Evolutionary conservation across 1,140 invertebrate genomes (phyloP), one percentile per base, ranked within the genome.

Genomic region (Bombus superbus): DNA sequence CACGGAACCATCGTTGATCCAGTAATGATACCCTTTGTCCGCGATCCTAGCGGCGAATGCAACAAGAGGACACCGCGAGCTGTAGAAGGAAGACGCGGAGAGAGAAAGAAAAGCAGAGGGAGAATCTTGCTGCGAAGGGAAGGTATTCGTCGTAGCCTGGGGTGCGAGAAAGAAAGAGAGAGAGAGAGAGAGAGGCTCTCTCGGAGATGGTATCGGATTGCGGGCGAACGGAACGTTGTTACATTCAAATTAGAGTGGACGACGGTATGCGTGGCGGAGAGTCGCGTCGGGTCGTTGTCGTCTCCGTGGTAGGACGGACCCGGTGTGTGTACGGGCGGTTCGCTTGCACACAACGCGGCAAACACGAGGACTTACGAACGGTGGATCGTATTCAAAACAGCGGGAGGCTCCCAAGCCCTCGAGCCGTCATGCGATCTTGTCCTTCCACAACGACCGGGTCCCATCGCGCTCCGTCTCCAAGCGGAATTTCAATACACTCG

Each of bases 191-290:
- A 25, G 38, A 75, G 64, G 10, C 28, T n/a, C 59, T 9, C 47
- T 85, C 76, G 89, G 91, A 95, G 95, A 95, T 95, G 92, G 91
- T 95, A 95, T 95, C 94, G 91, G 90, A 92, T 93, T 91, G 94
- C 92, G 94, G 89, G 92, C 92, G 90, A 95, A 95, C 94, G 93
- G 92, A 95, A 95, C 94, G 94, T 95, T 95, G 94, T 95, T 95
- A 95, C 94, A 95, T 95, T 95, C 95, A 95, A 95, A 95, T 95
- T 95, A 95, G 94, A 95, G 94, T 95, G 94, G 93, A 94, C 92
- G 94, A 94, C 93, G 93, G 92, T 94, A 93, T 93, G 93, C 93
- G 92, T 94, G 93, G 92, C 92, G 89, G 91, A 90, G 88, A 92
- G 87, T 91, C 89, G 92, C 91, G 89, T 91, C 88, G 92, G 92